Conservation (phyloP, 2,888 invertebrate genomes). For the Drosophila pegasa region DNA sequence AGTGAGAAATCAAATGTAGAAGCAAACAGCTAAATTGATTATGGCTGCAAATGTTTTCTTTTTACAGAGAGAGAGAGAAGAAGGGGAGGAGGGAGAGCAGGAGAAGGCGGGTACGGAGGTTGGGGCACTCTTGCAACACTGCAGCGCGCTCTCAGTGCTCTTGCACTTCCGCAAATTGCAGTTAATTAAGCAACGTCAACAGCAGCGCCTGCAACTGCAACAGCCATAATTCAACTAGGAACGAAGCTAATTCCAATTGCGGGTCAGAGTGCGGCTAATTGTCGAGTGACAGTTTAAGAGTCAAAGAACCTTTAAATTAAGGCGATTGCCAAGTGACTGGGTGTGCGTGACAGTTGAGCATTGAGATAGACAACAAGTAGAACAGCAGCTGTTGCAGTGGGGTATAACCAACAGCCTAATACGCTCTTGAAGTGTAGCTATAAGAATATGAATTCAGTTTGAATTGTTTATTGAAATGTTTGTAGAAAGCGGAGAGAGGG, state of each 20-base stretch:
- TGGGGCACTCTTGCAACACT: constrained; percentile 28
- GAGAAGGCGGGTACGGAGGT: background rate
- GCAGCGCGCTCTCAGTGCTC: constrained; percentile 24
- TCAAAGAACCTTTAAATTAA: constrained; percentile 72
- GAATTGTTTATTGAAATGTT: background rate
- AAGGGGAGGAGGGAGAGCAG: background rate
- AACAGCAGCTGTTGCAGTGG: background rate
- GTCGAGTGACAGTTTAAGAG: constrained; percentile 62
- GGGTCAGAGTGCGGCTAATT: constrained; percentile 74
- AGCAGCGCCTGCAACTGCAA: constrained; percentile 21
- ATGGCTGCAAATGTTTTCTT: constrained; percentile 42
- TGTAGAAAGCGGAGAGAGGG: background rate
- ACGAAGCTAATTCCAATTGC: constrained; percentile 63
- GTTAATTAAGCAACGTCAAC: constrained; percentile 62
- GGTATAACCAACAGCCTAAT: background rate
- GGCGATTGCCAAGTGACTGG: constrained; percentile 2
- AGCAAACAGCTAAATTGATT: constrained; percentile 74
- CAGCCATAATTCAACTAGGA: constrained; percentile 59
- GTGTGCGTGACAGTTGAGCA: background rate
- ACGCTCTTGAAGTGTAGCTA: background rate
- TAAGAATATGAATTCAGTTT: background rate
- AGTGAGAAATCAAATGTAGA: constrained; percentile 69
- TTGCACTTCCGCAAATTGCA: constrained; percentile 64
- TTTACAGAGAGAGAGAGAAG: background rate
- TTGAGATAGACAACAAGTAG: constrained; percentile 26